A percentile compares a stretch with the other conserved stretches of the same genome.
Conservation (phyloP, 2,888 invertebrate species). For the Neoascia interrupta region DNA sequence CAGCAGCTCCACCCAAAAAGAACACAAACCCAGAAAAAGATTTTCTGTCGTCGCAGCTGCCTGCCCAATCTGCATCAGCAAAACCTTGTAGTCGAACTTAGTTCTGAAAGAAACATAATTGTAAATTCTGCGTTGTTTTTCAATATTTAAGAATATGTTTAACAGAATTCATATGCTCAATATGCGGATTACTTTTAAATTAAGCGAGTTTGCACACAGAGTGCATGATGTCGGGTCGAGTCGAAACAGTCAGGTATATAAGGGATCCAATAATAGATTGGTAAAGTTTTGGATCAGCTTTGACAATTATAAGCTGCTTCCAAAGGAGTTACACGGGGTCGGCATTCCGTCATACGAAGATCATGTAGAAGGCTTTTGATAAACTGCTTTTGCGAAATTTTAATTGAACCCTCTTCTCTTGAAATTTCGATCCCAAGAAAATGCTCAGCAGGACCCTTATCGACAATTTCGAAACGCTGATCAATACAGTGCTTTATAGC, state of each 20-base stretch:
- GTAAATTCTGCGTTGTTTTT: slow-evolving; percentile 12
- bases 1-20: neutral
- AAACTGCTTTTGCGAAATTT: slow-evolving; percentile 3
- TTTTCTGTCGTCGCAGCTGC: slow-evolving; percentile 15
- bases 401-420: neutral
- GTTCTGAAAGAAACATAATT: slow-evolving; percentile 13
- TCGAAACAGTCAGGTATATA: slow-evolving; percentile 20
- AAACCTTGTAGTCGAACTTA: slow-evolving; percentile 4
- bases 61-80: slow-evolving; percentile 57
- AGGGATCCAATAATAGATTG: slow-evolving; percentile 40
- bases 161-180: slow-evolving; percentile 32
- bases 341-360: neutral
- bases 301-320: neutral
- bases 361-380: slow-evolving; percentile 3
- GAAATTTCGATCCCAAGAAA: slow-evolving; percentile 28
- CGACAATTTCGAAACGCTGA: slow-evolving; percentile 10
- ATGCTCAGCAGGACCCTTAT: slow-evolving; percentile 16
- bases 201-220: too few species aligned
- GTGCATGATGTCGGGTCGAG: slow-evolving; percentile 43
- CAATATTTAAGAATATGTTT: slow-evolving; percentile 48
- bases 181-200: slow-evolving; percentile 29
- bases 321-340: slow-evolving; percentile 3
- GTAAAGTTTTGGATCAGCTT: slow-evolving; percentile 10
- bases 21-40: slow-evolving; percentile 7
- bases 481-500: neutral